A percentile compares a stretch with the other conserved stretches of the same genome.
phyloP scores from a whole-genome alignment of 2,113 vertebrate species.

The Nymphicus hollandicus region DNA sequence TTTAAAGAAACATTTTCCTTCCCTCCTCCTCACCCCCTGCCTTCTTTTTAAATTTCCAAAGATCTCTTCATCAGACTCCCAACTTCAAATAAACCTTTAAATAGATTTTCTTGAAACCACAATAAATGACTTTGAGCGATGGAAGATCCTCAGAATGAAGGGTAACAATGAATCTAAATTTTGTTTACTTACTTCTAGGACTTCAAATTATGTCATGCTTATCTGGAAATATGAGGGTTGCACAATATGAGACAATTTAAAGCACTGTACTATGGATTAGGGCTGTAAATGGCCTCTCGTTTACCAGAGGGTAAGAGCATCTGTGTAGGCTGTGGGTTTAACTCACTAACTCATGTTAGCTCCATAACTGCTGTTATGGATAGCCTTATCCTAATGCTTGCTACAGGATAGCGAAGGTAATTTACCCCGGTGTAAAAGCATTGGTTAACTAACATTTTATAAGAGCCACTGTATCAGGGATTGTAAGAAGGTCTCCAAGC shows the following conservation, averaged over 20 bases:
- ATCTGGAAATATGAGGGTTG: not conserved
- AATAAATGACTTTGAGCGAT: not conserved
- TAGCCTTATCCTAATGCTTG: not conserved
- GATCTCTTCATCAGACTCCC: not conserved
- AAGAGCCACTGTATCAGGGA: not conserved
- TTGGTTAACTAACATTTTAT: not conserved
- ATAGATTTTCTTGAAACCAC: not conserved
- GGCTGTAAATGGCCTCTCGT: not conserved
- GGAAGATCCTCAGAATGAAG: not conserved
- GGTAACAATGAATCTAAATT: not conserved
- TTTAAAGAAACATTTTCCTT: not conserved
- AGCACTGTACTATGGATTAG: not conserved
- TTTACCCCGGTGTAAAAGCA: not conserved
- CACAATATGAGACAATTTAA: not conserved
- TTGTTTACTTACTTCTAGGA: not conserved
- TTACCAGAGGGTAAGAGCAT: not conserved
- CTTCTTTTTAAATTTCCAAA: not conserved
- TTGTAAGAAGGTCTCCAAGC: not conserved
- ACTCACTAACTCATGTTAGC: not conserved
- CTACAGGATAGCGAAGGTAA: not conserved
- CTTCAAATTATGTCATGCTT: not conserved
- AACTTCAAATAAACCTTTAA: not conserved
- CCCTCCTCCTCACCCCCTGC: too few species aligned
- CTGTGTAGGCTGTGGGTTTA: not conserved
- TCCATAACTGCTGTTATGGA: not conserved